Conservation (phyloP, 1,140 invertebrate species). For the Conus betulinus region DNA sequence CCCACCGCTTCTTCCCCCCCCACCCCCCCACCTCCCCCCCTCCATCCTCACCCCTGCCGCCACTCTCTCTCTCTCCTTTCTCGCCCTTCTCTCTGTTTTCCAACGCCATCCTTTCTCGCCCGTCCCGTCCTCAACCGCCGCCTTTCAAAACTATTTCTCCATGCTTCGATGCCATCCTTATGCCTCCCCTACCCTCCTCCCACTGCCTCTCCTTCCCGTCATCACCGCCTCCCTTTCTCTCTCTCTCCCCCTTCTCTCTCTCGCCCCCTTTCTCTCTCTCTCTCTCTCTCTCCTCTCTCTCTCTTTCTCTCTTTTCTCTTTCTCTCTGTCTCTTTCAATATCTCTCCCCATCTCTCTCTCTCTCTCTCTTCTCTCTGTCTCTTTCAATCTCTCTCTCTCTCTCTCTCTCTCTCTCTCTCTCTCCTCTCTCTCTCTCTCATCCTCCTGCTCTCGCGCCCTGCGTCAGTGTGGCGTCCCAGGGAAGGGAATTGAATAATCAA, state of each 20-base stretch:
- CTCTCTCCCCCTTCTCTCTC: background rate
- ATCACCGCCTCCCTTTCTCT: background rate
- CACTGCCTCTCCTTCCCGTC: background rate
- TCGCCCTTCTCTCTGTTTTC: background rate
- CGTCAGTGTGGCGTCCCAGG: background rate
- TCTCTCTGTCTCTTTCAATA: conserved; percentile 10
- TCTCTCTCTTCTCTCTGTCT: conserved; percentile 7
- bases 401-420: conserved; percentile 25
- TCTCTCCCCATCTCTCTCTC: background rate
- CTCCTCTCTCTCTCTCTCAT: background rate
- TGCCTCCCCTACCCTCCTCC: background rate
- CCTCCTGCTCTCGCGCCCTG: background rate
- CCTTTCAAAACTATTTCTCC: conserved; percentile 28
- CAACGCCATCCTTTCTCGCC: conserved; percentile 25
- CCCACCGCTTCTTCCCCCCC: too few species aligned
- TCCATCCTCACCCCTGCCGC: too few species aligned
- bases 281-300: background rate
- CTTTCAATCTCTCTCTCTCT: background rate
- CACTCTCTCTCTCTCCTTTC: conserved; percentile 5
- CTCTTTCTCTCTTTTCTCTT: background rate
- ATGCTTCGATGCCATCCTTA: conserved; percentile 16
- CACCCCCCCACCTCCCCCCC: too few species aligned
- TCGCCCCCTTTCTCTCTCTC: background rate
- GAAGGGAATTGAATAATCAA: conserved; percentile 45
- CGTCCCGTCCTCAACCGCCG: too few species aligned